Evolutionary conservation across 1,140 invertebrate species (phyloP).

Genomic region (honey bee (Apis mellifera)): DNA sequence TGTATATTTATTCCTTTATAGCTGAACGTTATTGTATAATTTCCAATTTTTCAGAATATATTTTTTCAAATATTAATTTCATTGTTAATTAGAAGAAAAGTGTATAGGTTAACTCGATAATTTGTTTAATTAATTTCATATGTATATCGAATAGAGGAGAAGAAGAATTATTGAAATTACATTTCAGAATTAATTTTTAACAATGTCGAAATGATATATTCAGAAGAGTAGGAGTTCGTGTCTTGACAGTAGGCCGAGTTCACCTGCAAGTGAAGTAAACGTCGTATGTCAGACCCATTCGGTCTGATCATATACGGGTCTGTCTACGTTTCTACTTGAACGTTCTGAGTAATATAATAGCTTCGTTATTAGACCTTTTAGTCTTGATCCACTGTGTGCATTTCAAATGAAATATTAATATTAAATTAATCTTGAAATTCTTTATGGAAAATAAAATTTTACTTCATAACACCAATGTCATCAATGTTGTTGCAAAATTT

Average conservation of each 20-base stretch:
- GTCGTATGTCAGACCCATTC: constrained; percentile 7
- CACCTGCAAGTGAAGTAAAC: constrained; percentile 33
- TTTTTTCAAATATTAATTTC: too few species aligned
- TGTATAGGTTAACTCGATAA: too few species aligned
- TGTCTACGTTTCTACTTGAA: constrained; percentile 11
- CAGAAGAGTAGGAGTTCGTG: not conserved
- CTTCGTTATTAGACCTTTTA: not conserved
- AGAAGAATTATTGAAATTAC: not conserved
- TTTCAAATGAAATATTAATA: not conserved
- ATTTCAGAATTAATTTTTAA: not conserved
- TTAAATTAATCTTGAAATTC: not conserved
- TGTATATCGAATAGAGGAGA: too few species aligned
- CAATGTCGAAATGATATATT: not conserved
- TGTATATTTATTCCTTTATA: too few species aligned
- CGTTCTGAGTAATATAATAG: not conserved
- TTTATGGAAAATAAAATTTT: too few species aligned
- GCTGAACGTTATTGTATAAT: too few species aligned
- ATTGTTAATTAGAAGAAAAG: too few species aligned
- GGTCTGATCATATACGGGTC: constrained; percentile 19
- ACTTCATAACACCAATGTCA: too few species aligned
- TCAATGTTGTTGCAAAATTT: too few species aligned
- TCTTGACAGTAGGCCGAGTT: not conserved
- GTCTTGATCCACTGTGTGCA: not conserved
- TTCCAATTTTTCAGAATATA: too few species aligned
- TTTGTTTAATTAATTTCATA: too few species aligned